These are phyloP conservation scores for Hylia prasina DNA, from an alignment of 2,113 vertebrate species.

Conservation along the genomic window DNA sequence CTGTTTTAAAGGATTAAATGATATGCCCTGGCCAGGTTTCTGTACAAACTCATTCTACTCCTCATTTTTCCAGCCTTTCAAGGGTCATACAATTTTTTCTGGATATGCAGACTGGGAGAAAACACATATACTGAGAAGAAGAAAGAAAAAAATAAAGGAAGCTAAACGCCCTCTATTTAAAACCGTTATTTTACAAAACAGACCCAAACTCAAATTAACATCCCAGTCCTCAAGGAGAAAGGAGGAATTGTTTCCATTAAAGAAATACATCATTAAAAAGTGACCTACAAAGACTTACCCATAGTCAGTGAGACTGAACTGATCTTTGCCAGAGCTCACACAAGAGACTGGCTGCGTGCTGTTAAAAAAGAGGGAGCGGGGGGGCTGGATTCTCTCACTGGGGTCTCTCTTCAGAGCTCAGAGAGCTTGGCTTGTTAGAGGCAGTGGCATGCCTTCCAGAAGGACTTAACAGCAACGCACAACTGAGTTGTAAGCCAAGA, in stretches of 20 bases:
- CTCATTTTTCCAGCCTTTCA: background rate
- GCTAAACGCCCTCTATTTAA: background rate
- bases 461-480: conserved; percentile 38
- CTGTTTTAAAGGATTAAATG: background rate
- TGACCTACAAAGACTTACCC: conserved; percentile 56
- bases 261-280: conserved; percentile 56
- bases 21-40: background rate
- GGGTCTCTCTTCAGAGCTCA: conserved; percentile 44
- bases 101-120: background rate
- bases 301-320: conserved; percentile 26
- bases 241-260: conserved; percentile 26
- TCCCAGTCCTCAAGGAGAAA: background rate
- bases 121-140: background rate
- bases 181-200: background rate
- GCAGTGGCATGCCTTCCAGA: conserved; percentile 34
- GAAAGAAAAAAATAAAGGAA: background rate
- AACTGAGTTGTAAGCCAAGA: conserved; percentile 41
- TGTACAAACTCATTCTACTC: conserved; percentile 3
- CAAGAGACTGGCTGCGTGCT: conserved; percentile 45
- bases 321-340: conserved; percentile 51
- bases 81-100: background rate
- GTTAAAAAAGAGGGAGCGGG: conserved; percentile 11
- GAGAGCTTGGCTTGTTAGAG: conserved; percentile 27
- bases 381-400: conserved; percentile 29
- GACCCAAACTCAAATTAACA: conserved; percentile 35